A percentile compares a stretch with the other conserved stretches of the same genome.
Evolutionary conservation across 2,113 vertebrate species (phyloP).

Genomic region (Neolamprologus fasciatus): DNA sequence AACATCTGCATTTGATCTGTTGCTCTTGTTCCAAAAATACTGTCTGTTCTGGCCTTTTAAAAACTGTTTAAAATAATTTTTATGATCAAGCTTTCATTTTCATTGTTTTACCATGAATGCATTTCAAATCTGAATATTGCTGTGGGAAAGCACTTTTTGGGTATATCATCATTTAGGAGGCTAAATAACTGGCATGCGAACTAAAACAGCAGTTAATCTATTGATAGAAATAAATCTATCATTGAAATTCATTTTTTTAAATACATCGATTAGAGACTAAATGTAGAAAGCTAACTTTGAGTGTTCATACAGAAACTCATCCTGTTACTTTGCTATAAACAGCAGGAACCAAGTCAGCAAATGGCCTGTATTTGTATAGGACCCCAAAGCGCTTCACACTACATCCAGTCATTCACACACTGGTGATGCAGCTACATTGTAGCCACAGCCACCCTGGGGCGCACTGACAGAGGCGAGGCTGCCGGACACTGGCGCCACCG

Average conservation of each 20-base stretch:
- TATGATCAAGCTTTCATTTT: not conserved
- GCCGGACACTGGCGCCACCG: too few relatives aligned
- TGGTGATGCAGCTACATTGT: too few relatives aligned
- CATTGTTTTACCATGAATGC: not conserved
- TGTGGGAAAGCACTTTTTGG: not conserved
- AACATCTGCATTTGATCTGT: rapidly evolving
- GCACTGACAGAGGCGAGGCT: too few relatives aligned
- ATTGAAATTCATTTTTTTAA: not conserved
- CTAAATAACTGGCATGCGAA: not conserved
- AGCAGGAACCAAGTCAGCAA: not conserved
- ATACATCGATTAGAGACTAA: not conserved
- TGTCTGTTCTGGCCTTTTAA: not conserved
- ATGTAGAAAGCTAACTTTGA: not conserved
- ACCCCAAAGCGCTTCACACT: too few relatives aligned
- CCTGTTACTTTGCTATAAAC: not conserved
- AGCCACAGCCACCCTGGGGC: too few relatives aligned
- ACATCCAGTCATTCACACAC: rapidly evolving
- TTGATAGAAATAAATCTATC: not conserved
- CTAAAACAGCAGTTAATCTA: not conserved
- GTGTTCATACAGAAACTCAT: not conserved
- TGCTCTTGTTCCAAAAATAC: not conserved
- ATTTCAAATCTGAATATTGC: rapidly evolving
- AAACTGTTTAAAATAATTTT: not conserved
- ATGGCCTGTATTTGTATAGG: too few relatives aligned
- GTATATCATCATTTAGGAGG: not conserved